Evolutionary conservation across 2,888 invertebrate genomes (phyloP).

Genomic region (Choreutis nemorana): DNA sequence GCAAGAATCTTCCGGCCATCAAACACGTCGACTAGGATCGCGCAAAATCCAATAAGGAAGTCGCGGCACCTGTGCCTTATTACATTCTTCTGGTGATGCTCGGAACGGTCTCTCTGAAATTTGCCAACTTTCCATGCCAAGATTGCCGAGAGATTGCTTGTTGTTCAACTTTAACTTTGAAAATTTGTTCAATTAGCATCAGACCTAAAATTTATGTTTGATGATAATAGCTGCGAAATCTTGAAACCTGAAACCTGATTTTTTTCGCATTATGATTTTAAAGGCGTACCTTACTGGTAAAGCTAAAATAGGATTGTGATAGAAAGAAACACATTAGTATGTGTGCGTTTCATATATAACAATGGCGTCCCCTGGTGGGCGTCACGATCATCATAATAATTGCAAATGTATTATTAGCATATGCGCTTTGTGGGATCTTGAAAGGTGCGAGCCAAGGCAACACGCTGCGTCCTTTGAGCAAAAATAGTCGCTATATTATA

Average conservation of each 20-base stretch:
- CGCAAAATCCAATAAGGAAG: constrained; percentile 64
- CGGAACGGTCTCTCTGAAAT: constrained; percentile 39
- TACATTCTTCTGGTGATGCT: constrained; percentile 60
- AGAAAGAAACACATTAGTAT: constrained; percentile 29
- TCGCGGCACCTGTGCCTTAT: constrained; percentile 61
- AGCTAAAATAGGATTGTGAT: no score
- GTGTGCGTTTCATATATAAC: no score
- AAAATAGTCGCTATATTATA: no score
- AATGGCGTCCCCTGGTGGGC: constrained; percentile 53
- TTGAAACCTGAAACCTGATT: no score
- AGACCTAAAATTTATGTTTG: constrained; percentile 23
- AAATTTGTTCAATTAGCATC: constrained; percentile 56
- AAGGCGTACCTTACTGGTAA: no score
- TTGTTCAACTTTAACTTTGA: constrained; percentile 56
- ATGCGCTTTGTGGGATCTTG: constrained; percentile 54
- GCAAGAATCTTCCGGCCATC: constrained; percentile 60
- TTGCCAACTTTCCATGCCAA: constrained; percentile 50
- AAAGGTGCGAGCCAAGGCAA: constrained; percentile 47
- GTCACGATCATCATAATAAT: constrained; percentile 51
- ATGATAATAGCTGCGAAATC: constrained; percentile 10
- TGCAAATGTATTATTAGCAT: constrained; percentile 60
- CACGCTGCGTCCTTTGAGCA: constrained; percentile 32
- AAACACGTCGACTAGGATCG: constrained; percentile 59
- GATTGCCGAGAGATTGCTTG: constrained; percentile 50
- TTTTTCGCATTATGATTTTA: no score